Base-by-base conservation (phyloP, 2,113 vertebrate genomes). In the Cygnus buccinator region DNA sequence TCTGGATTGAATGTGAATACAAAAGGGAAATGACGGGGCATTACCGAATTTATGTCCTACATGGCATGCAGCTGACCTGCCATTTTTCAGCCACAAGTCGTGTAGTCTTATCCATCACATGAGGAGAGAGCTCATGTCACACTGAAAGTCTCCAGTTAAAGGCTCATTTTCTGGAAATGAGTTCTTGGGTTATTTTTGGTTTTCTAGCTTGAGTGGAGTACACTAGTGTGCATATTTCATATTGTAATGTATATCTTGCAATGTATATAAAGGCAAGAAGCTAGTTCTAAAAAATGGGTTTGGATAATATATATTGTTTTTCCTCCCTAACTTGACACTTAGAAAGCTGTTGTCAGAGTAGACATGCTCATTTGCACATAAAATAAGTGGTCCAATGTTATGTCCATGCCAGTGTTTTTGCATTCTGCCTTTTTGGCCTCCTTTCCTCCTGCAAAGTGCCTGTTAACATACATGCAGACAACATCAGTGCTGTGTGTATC, bases 401-500 rank as follows among this genome's bases (percentile, higher is more conserved):
- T 10, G 2, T 14, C 25, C 48, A 3, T 39, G 29, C n/a, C 52
- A 59, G 10, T 37, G 17, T 41, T 79, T 26, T 44, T 82, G 14
- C 12, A 2, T 61, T 33, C 35, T 75, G 46, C 26, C 33, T 76
- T 67, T 77, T 10, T n/a, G 25, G 14, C 71, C 26, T 62, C 1
- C 25, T 50, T 87, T 44, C 31, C 13, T 72, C n/a, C 61, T 86
- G 39, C 35, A 57, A 66, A 68, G 35, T 43, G 26, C 11, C 48
- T 41, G 11, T 39, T 58, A 5, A 5, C 22, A 41, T 20, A 35
- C 14, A 5, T 29, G 35, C 22, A 18, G 33, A 28, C 9, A 48
- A 37, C 3, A 14, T 25, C 14, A 20, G 1, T 5, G 12, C 39
- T 14, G 18, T 0, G 1, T 13, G 3, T 16, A 84, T 77, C 46